phyloP scores from a whole-genome alignment of 1,140 invertebrate genomes.

The Coptotermes formosanus region DNA sequence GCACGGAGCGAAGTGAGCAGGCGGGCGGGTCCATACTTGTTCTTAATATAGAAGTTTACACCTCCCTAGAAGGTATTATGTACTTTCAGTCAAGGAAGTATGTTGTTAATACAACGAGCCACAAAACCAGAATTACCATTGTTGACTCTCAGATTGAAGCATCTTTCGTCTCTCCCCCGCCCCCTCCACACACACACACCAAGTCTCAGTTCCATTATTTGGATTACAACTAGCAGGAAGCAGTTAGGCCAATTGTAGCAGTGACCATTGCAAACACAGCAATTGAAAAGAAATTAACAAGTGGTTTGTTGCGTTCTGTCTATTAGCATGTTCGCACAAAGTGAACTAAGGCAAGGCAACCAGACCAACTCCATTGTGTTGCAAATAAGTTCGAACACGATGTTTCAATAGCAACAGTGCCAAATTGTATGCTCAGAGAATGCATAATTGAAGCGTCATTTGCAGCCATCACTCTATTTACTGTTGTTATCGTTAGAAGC shows the following conservation, averaged over 20 bases:
- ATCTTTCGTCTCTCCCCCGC: neutral
- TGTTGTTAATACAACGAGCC: neutral
- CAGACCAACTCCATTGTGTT: neutral
- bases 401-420: neutral
- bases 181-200: neutral
- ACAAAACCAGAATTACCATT: constrained; percentile 16
- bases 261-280: neutral
- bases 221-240: neutral
- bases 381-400: neutral
- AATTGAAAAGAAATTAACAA: constrained; percentile 1
- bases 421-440: too few relatives aligned
- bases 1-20: constrained; percentile 15
- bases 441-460: too few relatives aligned
- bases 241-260: neutral
- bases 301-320: neutral
- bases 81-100: constrained; percentile 1
- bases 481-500: too few relatives aligned
- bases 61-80: constrained; percentile 10
- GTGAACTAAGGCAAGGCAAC: neutral
- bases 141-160: constrained; percentile 1
- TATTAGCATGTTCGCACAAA: neutral
- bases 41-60: neutral
- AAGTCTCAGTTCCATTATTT: constrained; percentile 7
- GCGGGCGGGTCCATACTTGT: neutral
- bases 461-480: too few relatives aligned